phyloP scores from a whole-genome alignment of 2,888 invertebrate species.

The Drepana falcataria region DNA sequence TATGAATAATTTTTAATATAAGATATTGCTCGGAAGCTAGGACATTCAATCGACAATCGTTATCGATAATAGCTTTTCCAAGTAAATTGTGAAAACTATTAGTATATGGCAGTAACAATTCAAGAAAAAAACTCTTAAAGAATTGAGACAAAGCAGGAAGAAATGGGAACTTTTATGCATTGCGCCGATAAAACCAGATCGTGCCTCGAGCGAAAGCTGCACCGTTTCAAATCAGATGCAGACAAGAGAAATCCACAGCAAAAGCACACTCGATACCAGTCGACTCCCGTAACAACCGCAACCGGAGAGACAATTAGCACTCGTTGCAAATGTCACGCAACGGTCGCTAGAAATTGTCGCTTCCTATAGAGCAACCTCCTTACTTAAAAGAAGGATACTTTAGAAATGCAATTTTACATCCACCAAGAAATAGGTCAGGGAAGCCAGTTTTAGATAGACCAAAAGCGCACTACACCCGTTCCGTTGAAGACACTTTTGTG shows the following conservation, averaged over 20 bases:
- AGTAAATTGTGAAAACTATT: neutral
- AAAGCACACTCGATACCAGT: conserved; percentile 54
- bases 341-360: conserved; percentile 17
- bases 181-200: conserved; percentile 52
- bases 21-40: no score
- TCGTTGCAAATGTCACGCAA: conserved; percentile 66
- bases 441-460: conserved; percentile 14
- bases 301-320: conserved; percentile 58
- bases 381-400: conserved; percentile 17
- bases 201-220: conserved; percentile 64
- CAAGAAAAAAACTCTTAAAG: conserved; percentile 12
- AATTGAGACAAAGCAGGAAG: conserved; percentile 20
- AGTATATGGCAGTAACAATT: neutral
- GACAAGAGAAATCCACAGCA: conserved; percentile 51
- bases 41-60: no score
- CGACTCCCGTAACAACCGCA: conserved; percentile 50
- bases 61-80: no score
- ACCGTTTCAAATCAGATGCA: conserved; percentile 62
- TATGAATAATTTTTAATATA: conserved; percentile 9
- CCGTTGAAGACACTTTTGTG: neutral
- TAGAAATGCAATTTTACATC: conserved; percentile 14
- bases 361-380: conserved; percentile 14
- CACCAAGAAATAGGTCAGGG: conserved; percentile 16
- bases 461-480: conserved; percentile 8
- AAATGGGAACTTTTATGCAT: conserved; percentile 26